A percentile compares a stretch with the other conserved stretches of the same genome.
Evolutionary conservation across 2,797 vertebrate genomes (phyloP).

Genomic region (Clarias fuscus): DNA sequence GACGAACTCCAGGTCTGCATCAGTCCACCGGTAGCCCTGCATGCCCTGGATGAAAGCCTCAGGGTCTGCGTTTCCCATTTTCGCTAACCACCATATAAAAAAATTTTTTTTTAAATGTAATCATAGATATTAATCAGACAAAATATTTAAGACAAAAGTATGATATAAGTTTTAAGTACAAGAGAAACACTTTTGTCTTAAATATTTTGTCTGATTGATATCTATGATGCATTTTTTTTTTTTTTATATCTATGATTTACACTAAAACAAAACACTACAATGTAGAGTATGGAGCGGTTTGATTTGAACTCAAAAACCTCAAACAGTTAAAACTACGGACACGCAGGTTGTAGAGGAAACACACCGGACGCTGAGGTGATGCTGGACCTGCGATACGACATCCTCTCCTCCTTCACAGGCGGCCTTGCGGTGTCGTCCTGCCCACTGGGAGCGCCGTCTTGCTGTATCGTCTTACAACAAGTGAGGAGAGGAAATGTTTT

Average conservation of each 20-base stretch:
- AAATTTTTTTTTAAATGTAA: neutral
- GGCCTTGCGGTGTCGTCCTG: neutral
- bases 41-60: constrained; percentile 70
- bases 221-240: too few relatives aligned
- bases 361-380: constrained; percentile 31
- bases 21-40: constrained; percentile 66
- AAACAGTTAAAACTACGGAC: neutral
- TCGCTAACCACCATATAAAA: constrained; percentile 9
- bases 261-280: too few relatives aligned
- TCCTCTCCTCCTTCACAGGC: constrained; percentile 38
- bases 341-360: neutral
- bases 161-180: too few relatives aligned
- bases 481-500: neutral
- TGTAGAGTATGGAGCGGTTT: neutral
- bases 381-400: constrained; percentile 34
- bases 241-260: too few relatives aligned
- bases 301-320: neutral
- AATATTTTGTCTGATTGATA: too few relatives aligned
- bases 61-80: constrained; percentile 32
- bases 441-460: neutral
- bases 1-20: constrained; percentile 69
- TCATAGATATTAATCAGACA: neutral
- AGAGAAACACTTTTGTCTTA: too few relatives aligned
- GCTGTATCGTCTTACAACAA: neutral
- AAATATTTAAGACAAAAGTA: neutral